These are phyloP conservation scores for Hydrotaea cyrtoneurina DNA, from an alignment of 2,888 invertebrate genomes.

Conservation along the genomic window DNA sequence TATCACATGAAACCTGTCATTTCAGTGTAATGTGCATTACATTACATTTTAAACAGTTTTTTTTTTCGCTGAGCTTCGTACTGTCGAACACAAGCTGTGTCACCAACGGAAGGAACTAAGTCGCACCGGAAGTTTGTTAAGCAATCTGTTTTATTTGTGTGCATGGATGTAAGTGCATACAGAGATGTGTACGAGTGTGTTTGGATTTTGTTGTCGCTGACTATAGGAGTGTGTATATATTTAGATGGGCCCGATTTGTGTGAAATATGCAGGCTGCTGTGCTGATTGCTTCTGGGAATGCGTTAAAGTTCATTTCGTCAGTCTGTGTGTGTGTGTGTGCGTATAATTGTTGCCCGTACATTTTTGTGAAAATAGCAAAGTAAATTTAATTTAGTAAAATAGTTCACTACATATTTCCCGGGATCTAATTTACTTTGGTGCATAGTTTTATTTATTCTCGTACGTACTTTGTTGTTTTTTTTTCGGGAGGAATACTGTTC, in stretches of 20 bases:
- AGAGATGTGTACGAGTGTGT: neutral
- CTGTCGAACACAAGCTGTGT: slow-evolving; percentile 55
- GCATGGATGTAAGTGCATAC: neutral
- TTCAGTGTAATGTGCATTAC: slow-evolving; percentile 42
- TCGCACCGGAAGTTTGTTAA: slow-evolving; percentile 67
- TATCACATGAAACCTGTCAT: neutral
- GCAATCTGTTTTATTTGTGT: slow-evolving; percentile 63
- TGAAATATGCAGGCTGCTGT: slow-evolving; percentile 11
- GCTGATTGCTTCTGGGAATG: slow-evolving; percentile 23
- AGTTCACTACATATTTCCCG: slow-evolving; percentile 43
- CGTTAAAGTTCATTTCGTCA: neutral
- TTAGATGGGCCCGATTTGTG: neutral
- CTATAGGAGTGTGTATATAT: neutral
- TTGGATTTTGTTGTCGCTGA: neutral
- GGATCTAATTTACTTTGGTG: slow-evolving; percentile 33
- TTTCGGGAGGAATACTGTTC: neutral
- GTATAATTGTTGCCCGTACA: neutral
- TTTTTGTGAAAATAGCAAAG: neutral
- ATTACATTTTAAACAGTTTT: slow-evolving; percentile 24
- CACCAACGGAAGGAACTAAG: slow-evolving; percentile 63
- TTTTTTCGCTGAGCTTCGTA: neutral
- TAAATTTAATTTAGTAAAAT: slow-evolving; percentile 32
- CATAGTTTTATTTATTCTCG: neutral
- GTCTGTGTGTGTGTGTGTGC: neutral
- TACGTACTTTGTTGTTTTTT: neutral